A percentile compares a stretch with the other conserved stretches of the same genome.
phyloP scores from a whole-genome alignment of 35 echinoderm and acorn worm genomes.

The Anneissia japonica region DNA sequence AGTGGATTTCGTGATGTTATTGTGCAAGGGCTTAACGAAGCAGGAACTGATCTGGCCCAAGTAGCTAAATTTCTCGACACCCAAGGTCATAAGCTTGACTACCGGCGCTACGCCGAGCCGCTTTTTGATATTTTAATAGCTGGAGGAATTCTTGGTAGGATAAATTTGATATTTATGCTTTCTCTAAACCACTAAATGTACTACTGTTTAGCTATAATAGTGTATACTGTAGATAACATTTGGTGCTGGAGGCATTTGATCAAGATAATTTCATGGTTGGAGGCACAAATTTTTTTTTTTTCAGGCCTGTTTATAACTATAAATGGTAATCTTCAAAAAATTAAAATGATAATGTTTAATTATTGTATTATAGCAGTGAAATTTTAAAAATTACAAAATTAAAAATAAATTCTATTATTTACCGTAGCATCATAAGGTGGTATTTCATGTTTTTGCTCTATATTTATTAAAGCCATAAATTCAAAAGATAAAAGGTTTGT shows the following conservation, averaged over 20 bases:
- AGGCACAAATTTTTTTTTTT: neutral
- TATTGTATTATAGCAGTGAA: too few relatives aligned
- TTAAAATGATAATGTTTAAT: too few relatives aligned
- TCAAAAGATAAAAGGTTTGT: too few relatives aligned
- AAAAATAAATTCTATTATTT: too few relatives aligned
- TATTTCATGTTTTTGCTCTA: too few relatives aligned
- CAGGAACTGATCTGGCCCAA: slow-evolving; percentile 65
- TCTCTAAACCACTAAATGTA: neutral
- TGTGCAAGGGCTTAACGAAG: slow-evolving; percentile 80
- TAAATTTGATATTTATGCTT: neutral
- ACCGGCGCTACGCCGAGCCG: slow-evolving; percentile 77
- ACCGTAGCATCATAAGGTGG: too few relatives aligned
- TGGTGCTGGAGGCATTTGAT: neutral
- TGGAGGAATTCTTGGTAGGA: slow-evolving; percentile 88
- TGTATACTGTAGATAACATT: too few relatives aligned
- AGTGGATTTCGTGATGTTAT: slow-evolving; percentile 92
- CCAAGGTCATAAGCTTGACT: slow-evolving; percentile 66
- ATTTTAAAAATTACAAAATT: too few relatives aligned
- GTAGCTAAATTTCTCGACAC: slow-evolving; percentile 90
- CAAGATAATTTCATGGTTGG: neutral
- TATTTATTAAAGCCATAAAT: too few relatives aligned
- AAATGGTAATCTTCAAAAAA: too few relatives aligned
- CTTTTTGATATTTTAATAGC: slow-evolving; percentile 94
- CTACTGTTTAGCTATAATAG: too few relatives aligned
- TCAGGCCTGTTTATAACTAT: neutral